Evolutionary conservation across 1,140 invertebrate genomes (phyloP).

Genomic region (Venustaconcha ellipsiformis): DNA sequence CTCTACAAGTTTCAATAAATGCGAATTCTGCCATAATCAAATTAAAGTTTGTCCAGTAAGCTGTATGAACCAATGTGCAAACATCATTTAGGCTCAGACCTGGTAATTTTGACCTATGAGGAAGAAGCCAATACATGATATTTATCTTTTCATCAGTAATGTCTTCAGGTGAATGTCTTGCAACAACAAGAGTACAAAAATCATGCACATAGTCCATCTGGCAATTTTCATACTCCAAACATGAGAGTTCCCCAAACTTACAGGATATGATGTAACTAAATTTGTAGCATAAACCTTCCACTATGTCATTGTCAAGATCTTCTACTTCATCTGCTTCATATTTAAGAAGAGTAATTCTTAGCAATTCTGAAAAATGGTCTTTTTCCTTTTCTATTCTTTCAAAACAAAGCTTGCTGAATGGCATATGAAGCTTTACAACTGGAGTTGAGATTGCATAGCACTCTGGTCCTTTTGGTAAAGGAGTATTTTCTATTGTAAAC

Average conservation of each 20-base stretch:
- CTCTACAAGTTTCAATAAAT: not conserved
- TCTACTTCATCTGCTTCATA: slow-evolving; percentile 10
- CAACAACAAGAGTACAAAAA: slow-evolving; percentile 12
- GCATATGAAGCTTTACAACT: slow-evolving; percentile 12
- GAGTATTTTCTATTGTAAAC: slow-evolving; percentile 7
- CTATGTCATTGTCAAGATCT: slow-evolving; percentile 7
- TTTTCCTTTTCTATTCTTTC: slow-evolving; percentile 11
- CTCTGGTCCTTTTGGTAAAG: slow-evolving; percentile 19
- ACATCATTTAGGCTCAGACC: not conserved
- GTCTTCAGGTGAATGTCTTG: not conserved
- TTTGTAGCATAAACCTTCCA: slow-evolving; percentile 5
- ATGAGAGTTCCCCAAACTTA: not conserved
- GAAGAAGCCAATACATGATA: slow-evolving; percentile 1
- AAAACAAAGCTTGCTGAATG: slow-evolving; percentile 11
- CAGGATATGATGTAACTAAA: not conserved
- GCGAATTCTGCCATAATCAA: slow-evolving; percentile 1
- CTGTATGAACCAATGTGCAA: slow-evolving; percentile 5
- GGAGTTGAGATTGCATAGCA: slow-evolving; percentile 6
- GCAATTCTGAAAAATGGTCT: slow-evolving; percentile 11
- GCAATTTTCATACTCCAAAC: not conserved
- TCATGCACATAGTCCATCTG: slow-evolving; percentile 16
- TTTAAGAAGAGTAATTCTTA: not conserved
- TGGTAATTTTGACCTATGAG: slow-evolving; percentile 1
- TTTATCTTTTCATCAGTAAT: not conserved
- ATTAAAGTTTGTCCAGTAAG: slow-evolving; percentile 4